Conservation (phyloP, 92 coral and sea anemone species). For the Epizoanthus stellaris region DNA sequence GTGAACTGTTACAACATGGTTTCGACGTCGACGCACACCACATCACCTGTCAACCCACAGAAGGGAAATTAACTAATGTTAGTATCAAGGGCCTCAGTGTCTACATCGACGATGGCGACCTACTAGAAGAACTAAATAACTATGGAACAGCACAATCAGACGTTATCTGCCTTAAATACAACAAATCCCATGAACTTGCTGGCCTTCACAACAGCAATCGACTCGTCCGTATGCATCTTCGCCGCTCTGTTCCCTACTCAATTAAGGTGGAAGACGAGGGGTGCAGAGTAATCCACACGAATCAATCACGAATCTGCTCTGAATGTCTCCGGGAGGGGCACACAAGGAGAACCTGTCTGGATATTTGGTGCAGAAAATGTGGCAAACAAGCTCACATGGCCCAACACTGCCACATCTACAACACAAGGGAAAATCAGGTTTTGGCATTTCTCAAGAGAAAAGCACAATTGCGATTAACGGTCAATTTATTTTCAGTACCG, state of each 20-base stretch:
- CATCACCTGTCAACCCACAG: background rate
- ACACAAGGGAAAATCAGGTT: no score
- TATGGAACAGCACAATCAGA: constrained; percentile 41
- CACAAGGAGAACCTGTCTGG: background rate
- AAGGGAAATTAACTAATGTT: background rate
- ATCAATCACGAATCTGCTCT: constrained; percentile 15
- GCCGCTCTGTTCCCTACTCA: background rate
- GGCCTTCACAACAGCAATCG: constrained; percentile 52
- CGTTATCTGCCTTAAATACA: constrained; percentile 44
- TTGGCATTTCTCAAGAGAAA: no score
- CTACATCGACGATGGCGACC: constrained; percentile 13
- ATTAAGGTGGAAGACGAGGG: background rate
- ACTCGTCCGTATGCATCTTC: constrained; percentile 26
- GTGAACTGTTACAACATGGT: background rate
- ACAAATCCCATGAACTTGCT: constrained; percentile 43
- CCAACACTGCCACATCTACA: no score
- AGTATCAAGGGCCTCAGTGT: constrained; percentile 35
- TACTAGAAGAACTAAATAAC: background rate
- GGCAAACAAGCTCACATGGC: no score
- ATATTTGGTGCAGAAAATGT: no score
- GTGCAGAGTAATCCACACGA: background rate
- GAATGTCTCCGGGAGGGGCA: background rate
- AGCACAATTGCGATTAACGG: no score
- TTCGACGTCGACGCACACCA: background rate
- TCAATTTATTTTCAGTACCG: no score